A percentile compares a stretch with the other conserved stretches of the same genome.
phyloP scores from a whole-genome alignment of 2,888 invertebrate species.

The Phaedon cochleariae region DNA sequence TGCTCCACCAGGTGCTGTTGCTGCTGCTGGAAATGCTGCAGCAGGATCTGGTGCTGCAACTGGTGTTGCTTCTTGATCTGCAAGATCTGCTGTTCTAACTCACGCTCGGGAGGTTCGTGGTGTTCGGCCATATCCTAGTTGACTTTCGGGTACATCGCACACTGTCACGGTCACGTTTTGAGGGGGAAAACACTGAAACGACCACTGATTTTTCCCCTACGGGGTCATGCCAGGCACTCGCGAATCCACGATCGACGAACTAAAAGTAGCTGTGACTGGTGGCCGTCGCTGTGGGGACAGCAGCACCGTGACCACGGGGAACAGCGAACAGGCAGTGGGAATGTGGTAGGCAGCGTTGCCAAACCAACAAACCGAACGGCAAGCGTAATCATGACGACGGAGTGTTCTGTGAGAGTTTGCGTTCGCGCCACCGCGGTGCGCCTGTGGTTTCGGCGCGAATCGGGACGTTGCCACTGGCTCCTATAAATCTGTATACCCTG shows the following conservation, averaged over 20 bases:
- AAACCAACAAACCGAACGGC: too few species aligned
- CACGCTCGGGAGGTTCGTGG: constrained; percentile 60
- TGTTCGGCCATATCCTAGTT: constrained; percentile 58
- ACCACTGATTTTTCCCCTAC: constrained; percentile 14
- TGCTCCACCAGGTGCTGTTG: constrained; percentile 89
- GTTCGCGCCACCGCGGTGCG: neutral
- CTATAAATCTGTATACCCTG: too few species aligned
- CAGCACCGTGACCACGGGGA: too few species aligned
- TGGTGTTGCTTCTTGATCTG: constrained; percentile 95
- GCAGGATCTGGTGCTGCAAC: constrained; percentile 88
- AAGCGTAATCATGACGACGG: neutral
- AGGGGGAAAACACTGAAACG: constrained; percentile 15
- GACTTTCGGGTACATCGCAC: constrained; percentile 34
- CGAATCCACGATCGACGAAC: too few species aligned
- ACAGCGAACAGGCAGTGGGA: constrained; percentile 47
- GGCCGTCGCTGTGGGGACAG: too few species aligned
- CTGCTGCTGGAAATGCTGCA: constrained; percentile 92
- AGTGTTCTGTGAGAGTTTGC: neutral
- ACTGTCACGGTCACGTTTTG: constrained; percentile 29
- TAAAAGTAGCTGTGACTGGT: too few species aligned
- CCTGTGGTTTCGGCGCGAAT: too few species aligned
- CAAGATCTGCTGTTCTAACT: constrained; percentile 64
- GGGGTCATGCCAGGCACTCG: constrained; percentile 63
- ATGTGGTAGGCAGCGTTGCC: constrained; percentile 55
- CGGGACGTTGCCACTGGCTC: neutral